Evolutionary conservation across 2,113 vertebrate species (phyloP).

Genomic region (Paradisaea rubra): DNA sequence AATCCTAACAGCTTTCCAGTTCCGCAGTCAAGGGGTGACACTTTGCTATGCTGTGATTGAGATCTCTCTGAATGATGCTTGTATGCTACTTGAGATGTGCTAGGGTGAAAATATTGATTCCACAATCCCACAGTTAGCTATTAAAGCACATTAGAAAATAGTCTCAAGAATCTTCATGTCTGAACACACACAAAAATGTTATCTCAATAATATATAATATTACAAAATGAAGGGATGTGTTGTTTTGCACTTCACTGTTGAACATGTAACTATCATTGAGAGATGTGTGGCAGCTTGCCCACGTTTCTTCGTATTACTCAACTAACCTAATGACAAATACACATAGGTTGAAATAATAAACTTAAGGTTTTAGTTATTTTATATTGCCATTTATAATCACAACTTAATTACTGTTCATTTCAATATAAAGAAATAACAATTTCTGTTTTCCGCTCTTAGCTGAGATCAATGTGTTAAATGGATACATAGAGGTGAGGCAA

Average conservation of each 20-base stretch:
- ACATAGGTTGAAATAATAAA: not conserved
- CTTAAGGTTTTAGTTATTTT: not conserved
- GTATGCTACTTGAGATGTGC: accelerated
- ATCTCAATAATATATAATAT: not conserved
- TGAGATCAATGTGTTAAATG: not conserved
- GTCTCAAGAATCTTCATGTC: not conserved
- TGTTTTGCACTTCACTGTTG: not conserved
- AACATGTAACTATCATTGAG: not conserved
- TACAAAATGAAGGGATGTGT: not conserved
- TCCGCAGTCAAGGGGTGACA: not conserved
- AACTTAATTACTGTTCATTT: not conserved
- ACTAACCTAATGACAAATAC: not conserved
- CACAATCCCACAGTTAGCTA: not conserved
- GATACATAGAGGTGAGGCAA: not conserved
- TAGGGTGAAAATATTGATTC: not conserved
- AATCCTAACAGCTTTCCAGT: not conserved
- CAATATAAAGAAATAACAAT: not conserved
- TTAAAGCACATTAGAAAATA: not conserved
- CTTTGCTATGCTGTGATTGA: not conserved
- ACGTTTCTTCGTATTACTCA: not conserved
- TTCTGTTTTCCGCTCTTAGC: not conserved
- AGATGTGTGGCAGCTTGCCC: not conserved
- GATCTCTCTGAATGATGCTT: not conserved
- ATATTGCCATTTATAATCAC: not conserved
- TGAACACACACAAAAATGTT: not conserved